phyloP scores from a whole-genome alignment of 2,797 vertebrate species.

The Hyperoplus immaculatus region DNA sequence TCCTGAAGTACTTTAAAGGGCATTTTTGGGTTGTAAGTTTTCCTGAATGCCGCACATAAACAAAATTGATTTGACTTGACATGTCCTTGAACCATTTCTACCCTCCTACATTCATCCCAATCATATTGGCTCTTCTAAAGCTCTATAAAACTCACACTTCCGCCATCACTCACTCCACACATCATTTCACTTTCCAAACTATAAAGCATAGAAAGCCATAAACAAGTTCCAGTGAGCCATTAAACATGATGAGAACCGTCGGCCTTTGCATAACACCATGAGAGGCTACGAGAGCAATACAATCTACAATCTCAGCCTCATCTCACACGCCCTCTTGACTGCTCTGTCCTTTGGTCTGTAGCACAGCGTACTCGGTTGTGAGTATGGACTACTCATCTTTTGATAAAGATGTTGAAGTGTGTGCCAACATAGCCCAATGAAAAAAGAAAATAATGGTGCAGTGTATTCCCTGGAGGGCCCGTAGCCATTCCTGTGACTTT shows the following conservation, averaged over 20 bases:
- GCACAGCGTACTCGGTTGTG: background rate
- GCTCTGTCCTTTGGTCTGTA: background rate
- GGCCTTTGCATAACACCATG: constrained; percentile 32
- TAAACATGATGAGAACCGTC: constrained; percentile 23
- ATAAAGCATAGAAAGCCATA: constrained; percentile 30
- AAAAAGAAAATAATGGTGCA: constrained; percentile 12
- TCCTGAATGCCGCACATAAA: too few relatives aligned
- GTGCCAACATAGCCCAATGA: background rate
- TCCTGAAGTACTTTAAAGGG: too few relatives aligned
- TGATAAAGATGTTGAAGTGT: constrained; percentile 19
- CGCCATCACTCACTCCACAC: background rate
- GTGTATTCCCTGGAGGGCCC: background rate
- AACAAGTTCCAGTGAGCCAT: constrained; percentile 28
- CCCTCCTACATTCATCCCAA: background rate
- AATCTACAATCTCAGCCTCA: constrained; percentile 14
- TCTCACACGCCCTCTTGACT: background rate
- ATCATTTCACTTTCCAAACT: constrained; percentile 1
- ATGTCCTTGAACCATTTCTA: constrained; percentile 10
- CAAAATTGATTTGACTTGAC: too few relatives aligned
- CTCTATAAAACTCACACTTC: constrained; percentile 25
- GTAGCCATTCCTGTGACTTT: constrained; percentile 26
- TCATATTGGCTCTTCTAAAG: constrained; percentile 4
- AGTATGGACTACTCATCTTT: constrained; percentile 34
- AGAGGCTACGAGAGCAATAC: constrained; percentile 9
- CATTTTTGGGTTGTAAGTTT: too few relatives aligned